phyloP scores from a whole-genome alignment of 2,113 vertebrate species.

The Pelvicachromis taeniatus region DNA sequence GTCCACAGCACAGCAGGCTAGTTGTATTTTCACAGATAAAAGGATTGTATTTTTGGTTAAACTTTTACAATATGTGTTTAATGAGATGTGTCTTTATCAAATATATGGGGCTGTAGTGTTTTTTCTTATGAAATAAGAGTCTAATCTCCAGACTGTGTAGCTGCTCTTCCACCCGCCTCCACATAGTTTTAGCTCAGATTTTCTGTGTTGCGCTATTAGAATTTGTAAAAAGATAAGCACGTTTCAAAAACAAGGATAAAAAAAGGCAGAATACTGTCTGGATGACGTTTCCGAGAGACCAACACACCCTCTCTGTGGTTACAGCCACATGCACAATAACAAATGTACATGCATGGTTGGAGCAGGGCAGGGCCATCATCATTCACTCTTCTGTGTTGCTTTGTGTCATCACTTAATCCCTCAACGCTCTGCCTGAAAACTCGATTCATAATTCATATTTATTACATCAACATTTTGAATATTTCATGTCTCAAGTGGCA shows the following conservation, averaged over 20 bases:
- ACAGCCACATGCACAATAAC: not conserved
- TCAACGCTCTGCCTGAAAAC: not conserved
- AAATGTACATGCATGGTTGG: not conserved
- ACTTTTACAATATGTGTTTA: not conserved
- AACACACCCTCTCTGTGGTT: not conserved
- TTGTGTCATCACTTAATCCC: slow-evolving; percentile 3
- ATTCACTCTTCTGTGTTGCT: not conserved
- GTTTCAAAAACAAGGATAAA: not conserved
- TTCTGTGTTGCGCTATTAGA: not conserved
- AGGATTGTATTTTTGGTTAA: not conserved
- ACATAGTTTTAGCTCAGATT: not conserved
- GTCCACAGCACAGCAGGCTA: not conserved
- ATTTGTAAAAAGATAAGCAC: not conserved
- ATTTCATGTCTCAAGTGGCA: not conserved
- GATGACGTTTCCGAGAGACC: not conserved
- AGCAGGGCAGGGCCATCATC: not conserved
- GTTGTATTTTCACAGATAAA: not conserved
- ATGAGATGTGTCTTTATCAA: not conserved
- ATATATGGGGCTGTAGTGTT: not conserved
- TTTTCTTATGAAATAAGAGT: not conserved
- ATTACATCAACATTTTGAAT: slow-evolving; percentile 3
- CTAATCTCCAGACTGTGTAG: not conserved
- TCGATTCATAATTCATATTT: slow-evolving; percentile 18
- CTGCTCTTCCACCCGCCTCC: not conserved
- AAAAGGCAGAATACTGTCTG: not conserved